Evolutionary conservation across 2,888 invertebrate genomes (phyloP).

Genomic region (Criorhina ranunculi): DNA sequence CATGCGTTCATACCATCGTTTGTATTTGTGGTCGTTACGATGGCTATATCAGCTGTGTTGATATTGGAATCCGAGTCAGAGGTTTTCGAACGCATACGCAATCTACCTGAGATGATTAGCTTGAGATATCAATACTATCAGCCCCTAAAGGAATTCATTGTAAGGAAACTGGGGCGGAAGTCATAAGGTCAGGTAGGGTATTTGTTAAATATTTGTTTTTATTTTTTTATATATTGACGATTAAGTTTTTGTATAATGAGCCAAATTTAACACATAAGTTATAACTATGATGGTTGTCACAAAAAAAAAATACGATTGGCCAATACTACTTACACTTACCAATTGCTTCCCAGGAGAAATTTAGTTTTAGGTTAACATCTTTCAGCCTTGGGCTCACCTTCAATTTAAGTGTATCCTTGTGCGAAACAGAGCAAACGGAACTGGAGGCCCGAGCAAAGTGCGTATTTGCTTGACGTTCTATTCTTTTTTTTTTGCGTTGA

Average conservation of each 20-base stretch:
- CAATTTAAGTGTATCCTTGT: no score
- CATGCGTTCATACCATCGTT: slow-evolving; percentile 92
- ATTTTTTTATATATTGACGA: slow-evolving; percentile 8
- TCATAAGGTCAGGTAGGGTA: slow-evolving; percentile 75
- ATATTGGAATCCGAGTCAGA: slow-evolving; percentile 92
- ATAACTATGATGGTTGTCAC: neutral
- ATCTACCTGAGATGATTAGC: slow-evolving; percentile 91
- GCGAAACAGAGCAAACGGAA: no score
- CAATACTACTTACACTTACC: no score
- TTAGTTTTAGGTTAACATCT: no score
- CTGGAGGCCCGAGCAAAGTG: no score
- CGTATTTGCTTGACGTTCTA: no score
- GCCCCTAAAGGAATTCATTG: slow-evolving; percentile 89
- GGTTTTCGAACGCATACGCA: slow-evolving; percentile 88
- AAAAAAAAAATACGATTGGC: no score
- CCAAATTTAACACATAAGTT: slow-evolving; percentile 30
- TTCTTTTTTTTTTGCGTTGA: no score
- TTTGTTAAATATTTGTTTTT: slow-evolving; percentile 36
- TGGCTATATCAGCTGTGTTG: slow-evolving; percentile 89
- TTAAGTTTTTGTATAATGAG: slow-evolving; percentile 34
- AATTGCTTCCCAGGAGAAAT: no score
- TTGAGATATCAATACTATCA: slow-evolving; percentile 92
- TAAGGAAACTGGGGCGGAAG: slow-evolving; percentile 80
- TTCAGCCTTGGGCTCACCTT: no score
- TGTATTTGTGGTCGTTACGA: slow-evolving; percentile 89